Evolutionary conservation across 2,797 vertebrate genomes (phyloP).

Genomic region (Clarias fuscus): DNA sequence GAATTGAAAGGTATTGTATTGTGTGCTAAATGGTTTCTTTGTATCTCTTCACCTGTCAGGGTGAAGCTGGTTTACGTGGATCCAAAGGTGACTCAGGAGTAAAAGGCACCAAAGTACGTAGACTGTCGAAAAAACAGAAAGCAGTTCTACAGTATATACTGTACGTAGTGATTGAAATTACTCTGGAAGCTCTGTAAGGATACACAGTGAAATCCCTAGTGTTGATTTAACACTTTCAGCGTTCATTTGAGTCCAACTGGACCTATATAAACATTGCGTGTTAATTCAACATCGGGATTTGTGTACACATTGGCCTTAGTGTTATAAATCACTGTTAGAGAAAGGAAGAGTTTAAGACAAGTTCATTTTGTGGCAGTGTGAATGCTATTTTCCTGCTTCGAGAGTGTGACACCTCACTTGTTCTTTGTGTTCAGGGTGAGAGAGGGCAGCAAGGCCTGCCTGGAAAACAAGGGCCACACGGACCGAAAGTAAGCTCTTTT

Average conservation of each 20-base stretch:
- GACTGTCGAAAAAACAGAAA: neutral
- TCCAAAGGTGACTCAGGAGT: constrained; percentile 67
- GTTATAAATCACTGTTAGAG: neutral
- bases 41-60: constrained; percentile 58
- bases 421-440: constrained; percentile 66
- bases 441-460: constrained; percentile 64
- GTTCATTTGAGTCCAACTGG: no score
- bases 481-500: constrained; percentile 64
- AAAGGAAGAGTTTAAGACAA: neutral
- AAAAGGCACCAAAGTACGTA: constrained; percentile 65
- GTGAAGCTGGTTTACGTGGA: constrained; percentile 65
- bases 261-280: no score
- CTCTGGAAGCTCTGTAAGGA: neutral
- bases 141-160: neutral
- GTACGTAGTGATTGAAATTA: neutral
- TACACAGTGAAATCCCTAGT: neutral
- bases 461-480: constrained; percentile 65
- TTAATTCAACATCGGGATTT: no score
- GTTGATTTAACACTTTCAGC: no score
- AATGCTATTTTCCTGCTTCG: neutral
- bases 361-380: neutral
- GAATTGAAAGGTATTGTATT: neutral
- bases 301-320: neutral
- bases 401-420: neutral
- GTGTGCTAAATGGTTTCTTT: neutral